phyloP scores from a whole-genome alignment of 2,888 invertebrate species.

The Drosophila pseudotakahashii region DNA sequence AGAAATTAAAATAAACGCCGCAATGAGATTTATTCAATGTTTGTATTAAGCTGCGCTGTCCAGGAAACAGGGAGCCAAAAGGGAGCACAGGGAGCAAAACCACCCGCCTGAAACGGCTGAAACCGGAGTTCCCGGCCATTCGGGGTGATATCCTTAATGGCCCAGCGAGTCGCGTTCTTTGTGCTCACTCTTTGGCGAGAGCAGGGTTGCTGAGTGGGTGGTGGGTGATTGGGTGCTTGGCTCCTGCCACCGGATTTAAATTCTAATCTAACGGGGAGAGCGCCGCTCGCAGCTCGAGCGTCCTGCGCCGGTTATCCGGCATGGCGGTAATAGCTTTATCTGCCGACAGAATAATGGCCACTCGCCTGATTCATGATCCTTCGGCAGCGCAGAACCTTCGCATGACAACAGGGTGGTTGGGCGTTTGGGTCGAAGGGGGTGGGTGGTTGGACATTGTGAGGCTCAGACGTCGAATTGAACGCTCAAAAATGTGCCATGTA shows the following conservation, averaged over 20 bases:
- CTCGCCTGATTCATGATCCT: slow-evolving; percentile 81
- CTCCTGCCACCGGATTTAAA: slow-evolving; percentile 66
- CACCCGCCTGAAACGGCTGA: slow-evolving; percentile 47
- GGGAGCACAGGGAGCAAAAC: slow-evolving; percentile 39
- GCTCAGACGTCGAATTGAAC: slow-evolving; percentile 56
- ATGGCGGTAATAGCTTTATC: slow-evolving; percentile 83
- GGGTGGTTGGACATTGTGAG: slow-evolving; percentile 42
- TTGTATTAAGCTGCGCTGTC: slow-evolving; percentile 78
- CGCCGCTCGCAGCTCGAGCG: slow-evolving; percentile 59
- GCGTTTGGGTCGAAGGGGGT: background rate
- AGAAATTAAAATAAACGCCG: slow-evolving; percentile 82
- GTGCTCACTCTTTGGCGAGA: slow-evolving; percentile 48
- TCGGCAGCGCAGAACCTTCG: slow-evolving; percentile 13
- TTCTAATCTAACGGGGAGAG: slow-evolving; percentile 73
- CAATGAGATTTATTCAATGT: slow-evolving; percentile 82
- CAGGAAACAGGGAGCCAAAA: slow-evolving; percentile 45
- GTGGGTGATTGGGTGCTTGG: slow-evolving; percentile 33
- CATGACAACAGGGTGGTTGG: slow-evolving; percentile 19
- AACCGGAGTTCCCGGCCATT: slow-evolving; percentile 64
- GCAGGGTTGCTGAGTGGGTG: slow-evolving; percentile 27
- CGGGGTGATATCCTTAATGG: slow-evolving; percentile 81
- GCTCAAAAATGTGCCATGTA: slow-evolving; percentile 42
- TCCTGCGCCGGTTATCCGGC: slow-evolving; percentile 51
- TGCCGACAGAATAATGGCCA: slow-evolving; percentile 83
- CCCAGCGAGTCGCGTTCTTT: slow-evolving; percentile 55